Evolutionary conservation across 2,113 vertebrate genomes (phyloP).

Genomic region (Miniopterus natalensis): DNA sequence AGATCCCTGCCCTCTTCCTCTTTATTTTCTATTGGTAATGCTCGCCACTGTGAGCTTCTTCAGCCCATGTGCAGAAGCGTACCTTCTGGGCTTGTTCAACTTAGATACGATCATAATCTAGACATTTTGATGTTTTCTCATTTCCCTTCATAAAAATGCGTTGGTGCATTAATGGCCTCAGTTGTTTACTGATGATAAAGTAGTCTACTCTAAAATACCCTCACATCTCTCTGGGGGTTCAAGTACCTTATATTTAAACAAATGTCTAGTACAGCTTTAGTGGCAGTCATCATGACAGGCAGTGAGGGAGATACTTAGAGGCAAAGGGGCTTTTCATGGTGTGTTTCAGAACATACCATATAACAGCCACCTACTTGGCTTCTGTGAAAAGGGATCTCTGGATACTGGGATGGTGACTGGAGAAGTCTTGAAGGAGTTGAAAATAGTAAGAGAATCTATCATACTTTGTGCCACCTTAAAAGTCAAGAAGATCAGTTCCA

Average conservation of each 20-base stretch:
- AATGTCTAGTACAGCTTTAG: neutral
- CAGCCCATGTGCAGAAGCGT: neutral
- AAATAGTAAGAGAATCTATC: neutral
- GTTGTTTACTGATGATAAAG: neutral
- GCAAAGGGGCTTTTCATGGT: neutral
- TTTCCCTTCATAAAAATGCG: neutral
- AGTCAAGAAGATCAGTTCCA: neutral
- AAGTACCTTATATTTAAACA: neutral
- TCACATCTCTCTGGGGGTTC: neutral
- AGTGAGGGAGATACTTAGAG: neutral
- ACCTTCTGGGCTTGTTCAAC: neutral
- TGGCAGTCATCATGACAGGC: neutral
- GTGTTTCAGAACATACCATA: neutral
- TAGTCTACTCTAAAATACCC: neutral
- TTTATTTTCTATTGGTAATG: neutral
- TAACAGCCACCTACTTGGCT: neutral
- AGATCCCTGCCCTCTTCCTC: neutral
- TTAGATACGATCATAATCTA: neutral
- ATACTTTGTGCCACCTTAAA: neutral
- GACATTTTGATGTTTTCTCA: neutral
- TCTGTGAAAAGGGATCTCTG: neutral
- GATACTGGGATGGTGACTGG: neutral
- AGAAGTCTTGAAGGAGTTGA: neutral
- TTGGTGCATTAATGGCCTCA: neutral
- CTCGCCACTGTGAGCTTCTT: neutral